These are phyloP conservation scores for Leiothrix lutea DNA, from an alignment of 2,113 vertebrate species.

Conservation along the genomic window DNA sequence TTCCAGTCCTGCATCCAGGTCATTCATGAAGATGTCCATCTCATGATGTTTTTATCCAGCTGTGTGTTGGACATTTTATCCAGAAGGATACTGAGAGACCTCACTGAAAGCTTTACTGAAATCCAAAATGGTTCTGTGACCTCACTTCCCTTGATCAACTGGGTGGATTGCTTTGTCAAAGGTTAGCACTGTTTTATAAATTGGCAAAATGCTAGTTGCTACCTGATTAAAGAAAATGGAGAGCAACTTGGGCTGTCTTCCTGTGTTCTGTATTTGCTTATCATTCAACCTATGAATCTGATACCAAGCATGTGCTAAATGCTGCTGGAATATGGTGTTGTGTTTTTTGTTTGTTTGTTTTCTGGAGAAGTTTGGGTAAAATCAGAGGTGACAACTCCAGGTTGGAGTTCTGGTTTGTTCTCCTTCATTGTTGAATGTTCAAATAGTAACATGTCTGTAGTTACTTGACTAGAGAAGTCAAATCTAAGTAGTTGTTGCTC, in stretches of 20 bases:
- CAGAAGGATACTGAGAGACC: too few species aligned
- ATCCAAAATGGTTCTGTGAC: not conserved
- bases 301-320: not conserved
- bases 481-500: not conserved
- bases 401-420: not conserved
- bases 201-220: not conserved
- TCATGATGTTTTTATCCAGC: not conserved
- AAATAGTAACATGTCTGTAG: not conserved
- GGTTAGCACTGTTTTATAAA: not conserved
- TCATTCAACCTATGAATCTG: not conserved
- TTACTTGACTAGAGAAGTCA: not conserved
- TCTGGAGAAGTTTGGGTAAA: not conserved
- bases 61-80: not conserved
- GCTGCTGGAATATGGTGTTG: accelerated
- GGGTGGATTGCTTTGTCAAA: not conserved
- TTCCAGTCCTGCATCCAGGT: not conserved
- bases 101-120: not conserved
- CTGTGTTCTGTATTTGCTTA: not conserved
- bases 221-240: not conserved
- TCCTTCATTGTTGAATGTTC: not conserved
- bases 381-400: not conserved
- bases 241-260: not conserved
- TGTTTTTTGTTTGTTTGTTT: not conserved
- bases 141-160: not conserved
- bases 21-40: not conserved